Evolutionary conservation across 2,797 vertebrate genomes (phyloP).

Genomic region (Gallinago solitaria): DNA sequence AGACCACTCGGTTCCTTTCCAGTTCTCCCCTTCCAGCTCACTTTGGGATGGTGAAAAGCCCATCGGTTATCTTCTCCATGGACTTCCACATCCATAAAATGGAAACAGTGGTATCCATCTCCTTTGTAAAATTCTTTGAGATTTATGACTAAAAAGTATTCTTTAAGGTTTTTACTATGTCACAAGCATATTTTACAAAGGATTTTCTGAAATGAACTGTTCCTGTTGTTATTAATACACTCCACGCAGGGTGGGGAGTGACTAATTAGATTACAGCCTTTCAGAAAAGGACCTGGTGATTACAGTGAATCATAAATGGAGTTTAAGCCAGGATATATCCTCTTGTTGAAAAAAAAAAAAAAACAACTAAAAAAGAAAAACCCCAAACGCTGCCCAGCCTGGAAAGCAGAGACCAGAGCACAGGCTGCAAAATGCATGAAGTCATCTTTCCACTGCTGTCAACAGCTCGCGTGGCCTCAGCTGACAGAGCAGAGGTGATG

Average conservation of each 20-base stretch:
- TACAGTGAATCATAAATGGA: conserved; percentile 3
- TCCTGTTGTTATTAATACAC: not conserved
- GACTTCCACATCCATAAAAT: not conserved
- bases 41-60: not conserved
- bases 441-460: conserved; percentile 52
- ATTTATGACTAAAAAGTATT: not conserved
- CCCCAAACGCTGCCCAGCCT: not conserved
- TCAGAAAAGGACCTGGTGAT: conserved; percentile 2
- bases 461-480: conserved; percentile 1
- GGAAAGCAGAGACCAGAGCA: conserved; percentile 34
- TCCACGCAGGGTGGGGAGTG: accelerated
- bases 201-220: conserved; percentile 1
- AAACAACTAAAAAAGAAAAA: not conserved
- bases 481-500: conserved; percentile 13
- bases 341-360: not conserved
- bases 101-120: not conserved
- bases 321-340: not conserved
- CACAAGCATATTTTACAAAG: not conserved
- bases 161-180: not conserved
- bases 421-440: conserved; percentile 3
- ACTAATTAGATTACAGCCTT: not conserved
- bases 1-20: not conserved
- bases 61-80: not conserved
- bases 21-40: not conserved
- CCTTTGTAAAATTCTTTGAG: not conserved